Evolutionary conservation across 2,888 invertebrate species (phyloP).

Genomic region (Leucophora obtusa): DNA sequence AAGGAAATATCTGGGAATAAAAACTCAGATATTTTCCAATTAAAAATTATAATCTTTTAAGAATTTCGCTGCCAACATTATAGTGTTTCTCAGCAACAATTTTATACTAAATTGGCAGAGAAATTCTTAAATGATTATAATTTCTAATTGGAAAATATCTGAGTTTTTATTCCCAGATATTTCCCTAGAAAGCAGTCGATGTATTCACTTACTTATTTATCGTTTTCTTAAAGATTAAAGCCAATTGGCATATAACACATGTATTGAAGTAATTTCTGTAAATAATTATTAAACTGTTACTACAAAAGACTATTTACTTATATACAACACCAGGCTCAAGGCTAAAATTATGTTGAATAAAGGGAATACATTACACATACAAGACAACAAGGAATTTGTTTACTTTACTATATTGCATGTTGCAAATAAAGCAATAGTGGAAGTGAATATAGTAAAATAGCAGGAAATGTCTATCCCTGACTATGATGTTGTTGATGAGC

Average conservation of each 20-base stretch:
- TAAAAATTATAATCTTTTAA: too few relatives aligned
- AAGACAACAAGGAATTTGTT: background rate
- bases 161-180: too few relatives aligned
- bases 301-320: constrained; percentile 15
- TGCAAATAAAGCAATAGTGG: background rate
- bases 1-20: too few relatives aligned
- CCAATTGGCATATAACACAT: constrained; percentile 5
- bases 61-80: too few relatives aligned
- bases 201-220: too few relatives aligned
- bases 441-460: constrained; percentile 33
- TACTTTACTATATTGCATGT: background rate
- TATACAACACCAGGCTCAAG: constrained; percentile 39
- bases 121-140: too few relatives aligned
- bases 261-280: constrained; percentile 51
- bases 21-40: too few relatives aligned
- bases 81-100: too few relatives aligned
- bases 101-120: too few relatives aligned
- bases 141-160: too few relatives aligned
- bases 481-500: constrained; percentile 28
- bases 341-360: constrained; percentile 31
- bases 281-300: constrained; percentile 26
- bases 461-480: constrained; percentile 60
- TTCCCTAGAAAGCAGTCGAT: too few relatives aligned
- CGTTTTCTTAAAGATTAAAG: background rate
- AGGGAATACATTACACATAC: background rate